Evolutionary conservation across 2,888 invertebrate genomes (phyloP), one percentile per base, ranked within the genome.

Genomic region (Syritta pipiens): DNA sequence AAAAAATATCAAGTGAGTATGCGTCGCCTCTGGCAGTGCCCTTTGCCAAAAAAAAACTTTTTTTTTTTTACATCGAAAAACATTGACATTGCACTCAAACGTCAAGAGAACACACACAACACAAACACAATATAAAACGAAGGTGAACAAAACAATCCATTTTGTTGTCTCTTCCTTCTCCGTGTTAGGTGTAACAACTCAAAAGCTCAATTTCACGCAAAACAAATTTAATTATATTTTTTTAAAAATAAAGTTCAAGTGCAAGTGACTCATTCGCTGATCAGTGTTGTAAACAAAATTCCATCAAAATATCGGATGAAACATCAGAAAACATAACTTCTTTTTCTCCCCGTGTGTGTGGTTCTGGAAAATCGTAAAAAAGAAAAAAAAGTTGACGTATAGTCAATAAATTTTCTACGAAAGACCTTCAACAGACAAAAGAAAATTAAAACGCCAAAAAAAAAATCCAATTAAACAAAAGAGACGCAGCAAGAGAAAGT

Each of bases 201-300:
- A 12, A 10, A 46, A 26, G 19, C 14, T 12, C 12, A n/a, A 3
- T 9, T 28, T 24, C 6, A 42, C 26, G 51, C 22, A 46, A 51
- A 28, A 53, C 6, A 57, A 57, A 48, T 46, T 46, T 26, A 22
- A 14, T 14, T 7, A 22, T 24, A 37, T 32, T 19, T 59, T 72
- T 72, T 67, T 44, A 60, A 72, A 77, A 77, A 77, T 60, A 77
- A 65, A 59, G 51, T 77, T 42, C 26, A 32, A 65, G 72, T 72
- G 72, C 59, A 42, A 48, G 46, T 72, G 77, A 77, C 40, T 77
- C 77, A 77, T 32, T 3, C n/a, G 12, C 48, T 71, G 24, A 30
- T 63, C 49, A 30, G 51, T 46, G n/a, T n/a, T n/a, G 37, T 53
- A 51, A 65, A 63, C 46, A 63, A 37, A 24, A 32, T 46, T 6